These are phyloP conservation scores for Temnothorax longispinosus DNA, from an alignment of 1,140 invertebrate genomes.

Conservation along the genomic window DNA sequence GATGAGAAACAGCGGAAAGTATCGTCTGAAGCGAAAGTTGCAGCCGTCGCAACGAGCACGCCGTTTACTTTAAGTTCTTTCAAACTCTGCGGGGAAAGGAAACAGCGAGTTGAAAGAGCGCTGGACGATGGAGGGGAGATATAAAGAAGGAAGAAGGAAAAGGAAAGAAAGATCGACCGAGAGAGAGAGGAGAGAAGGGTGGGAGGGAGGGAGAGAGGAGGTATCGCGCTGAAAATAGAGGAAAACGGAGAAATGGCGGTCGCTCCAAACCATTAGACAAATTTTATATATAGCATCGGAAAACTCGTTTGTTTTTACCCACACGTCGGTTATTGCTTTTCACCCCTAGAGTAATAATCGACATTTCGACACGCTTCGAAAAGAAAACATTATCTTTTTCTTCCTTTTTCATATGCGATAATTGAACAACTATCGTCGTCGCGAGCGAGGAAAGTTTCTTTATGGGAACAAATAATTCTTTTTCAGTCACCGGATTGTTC, in stretches of 20 bases:
- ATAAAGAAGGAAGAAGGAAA: slow-evolving; percentile 48
- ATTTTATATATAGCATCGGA: slow-evolving; percentile 81
- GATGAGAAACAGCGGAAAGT: slow-evolving; percentile 53
- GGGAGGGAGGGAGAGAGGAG: slow-evolving; percentile 29
- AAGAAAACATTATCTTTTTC: slow-evolving; percentile 19
- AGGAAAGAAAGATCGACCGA: slow-evolving; percentile 22
- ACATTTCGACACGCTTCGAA: slow-evolving; percentile 43
- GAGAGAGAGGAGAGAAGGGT: slow-evolving; percentile 18
- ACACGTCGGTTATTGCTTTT: slow-evolving; percentile 57
- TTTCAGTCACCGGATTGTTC: not conserved
- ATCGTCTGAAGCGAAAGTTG: slow-evolving; percentile 66
- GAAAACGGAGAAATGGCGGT: slow-evolving; percentile 49
- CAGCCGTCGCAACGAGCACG: slow-evolving; percentile 55
- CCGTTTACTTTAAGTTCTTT: slow-evolving; percentile 84
- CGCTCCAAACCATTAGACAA: slow-evolving; percentile 81
- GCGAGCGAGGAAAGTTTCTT: not conserved
- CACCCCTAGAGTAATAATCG: slow-evolving; percentile 45
- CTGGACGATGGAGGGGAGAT: slow-evolving; percentile 29
- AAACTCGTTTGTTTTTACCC: slow-evolving; percentile 72
- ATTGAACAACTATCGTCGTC: slow-evolving; percentile 1
- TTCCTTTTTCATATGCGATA: not conserved
- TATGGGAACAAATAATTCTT: slow-evolving; percentile 30
- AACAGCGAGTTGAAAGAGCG: slow-evolving; percentile 30
- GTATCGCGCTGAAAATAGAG: slow-evolving; percentile 71
- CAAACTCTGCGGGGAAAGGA: slow-evolving; percentile 74